Conservation (phyloP, 30 jellyfish, hydroid and myxozoan species). For the Turritopsis dohrnii region DNA sequence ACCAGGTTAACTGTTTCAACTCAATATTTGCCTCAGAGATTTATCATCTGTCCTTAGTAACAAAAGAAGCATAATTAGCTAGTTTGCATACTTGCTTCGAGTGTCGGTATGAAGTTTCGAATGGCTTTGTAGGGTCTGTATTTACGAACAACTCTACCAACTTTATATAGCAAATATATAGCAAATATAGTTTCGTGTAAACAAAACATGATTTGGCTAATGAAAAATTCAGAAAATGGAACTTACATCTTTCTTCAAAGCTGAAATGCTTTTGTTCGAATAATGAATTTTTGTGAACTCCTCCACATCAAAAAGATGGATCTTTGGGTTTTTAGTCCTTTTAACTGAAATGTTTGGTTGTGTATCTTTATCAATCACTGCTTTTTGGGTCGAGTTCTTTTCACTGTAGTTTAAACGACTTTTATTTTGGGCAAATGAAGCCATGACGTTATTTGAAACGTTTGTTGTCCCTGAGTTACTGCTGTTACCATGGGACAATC, state of each 20-base stretch:
- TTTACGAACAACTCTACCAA: no score
- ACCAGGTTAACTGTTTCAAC: no score
- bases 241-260: not conserved
- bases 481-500: not conserved
- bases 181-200: no score
- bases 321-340: not conserved
- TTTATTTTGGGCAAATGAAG: not conserved
- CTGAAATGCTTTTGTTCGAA: not conserved
- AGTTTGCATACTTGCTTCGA: no score
- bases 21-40: no score
- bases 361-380: not conserved
- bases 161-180: no score
- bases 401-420: not conserved
- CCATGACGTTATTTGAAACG: not conserved
- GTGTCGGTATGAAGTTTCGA: no score
- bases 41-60: no score
- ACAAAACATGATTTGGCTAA: no score
- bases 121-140: no score
- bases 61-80: no score
- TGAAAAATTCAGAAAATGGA: not conserved
- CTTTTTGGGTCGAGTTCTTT: not conserved
- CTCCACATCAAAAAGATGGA: slow-evolving; percentile 10
- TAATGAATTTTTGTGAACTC: not conserved
- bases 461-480: not conserved
- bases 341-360: not conserved